phyloP scores from a whole-genome alignment of 1,140 invertebrate species.

The Drosophila lowei region DNA sequence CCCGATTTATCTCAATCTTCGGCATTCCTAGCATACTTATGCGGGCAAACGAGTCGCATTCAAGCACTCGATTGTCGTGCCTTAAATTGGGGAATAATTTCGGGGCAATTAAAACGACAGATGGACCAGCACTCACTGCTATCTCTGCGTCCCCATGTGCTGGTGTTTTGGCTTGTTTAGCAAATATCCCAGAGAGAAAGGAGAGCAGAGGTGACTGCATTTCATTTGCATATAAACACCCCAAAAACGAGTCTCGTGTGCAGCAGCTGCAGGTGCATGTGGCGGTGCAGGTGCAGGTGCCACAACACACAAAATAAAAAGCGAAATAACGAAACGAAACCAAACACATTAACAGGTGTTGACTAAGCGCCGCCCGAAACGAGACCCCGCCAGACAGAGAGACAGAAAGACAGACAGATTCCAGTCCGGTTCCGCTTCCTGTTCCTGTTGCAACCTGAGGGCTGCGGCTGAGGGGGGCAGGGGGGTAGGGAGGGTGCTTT shows the following conservation, averaged over 20 bases:
- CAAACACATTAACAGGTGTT: slow-evolving; percentile 77
- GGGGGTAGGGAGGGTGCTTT: background rate
- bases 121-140: slow-evolving; percentile 7
- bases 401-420: slow-evolving; percentile 13
- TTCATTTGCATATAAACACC: slow-evolving; percentile 71
- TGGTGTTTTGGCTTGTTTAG: slow-evolving; percentile 41
- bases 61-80: background rate
- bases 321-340: slow-evolving; percentile 22
- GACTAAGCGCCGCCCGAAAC: slow-evolving; percentile 59
- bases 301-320: slow-evolving; percentile 21
- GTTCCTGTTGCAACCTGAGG: background rate
- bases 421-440: background rate
- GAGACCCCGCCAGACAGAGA: background rate
- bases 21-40: slow-evolving; percentile 26
- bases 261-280: slow-evolving; percentile 15
- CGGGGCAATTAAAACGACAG: slow-evolving; percentile 20
- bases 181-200: slow-evolving; percentile 53
- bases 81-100: slow-evolving; percentile 19
- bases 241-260: slow-evolving; percentile 11
- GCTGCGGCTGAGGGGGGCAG: no score
- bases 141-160: slow-evolving; percentile 61
- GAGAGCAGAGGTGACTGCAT: slow-evolving; percentile 44
- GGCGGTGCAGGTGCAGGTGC: no score
- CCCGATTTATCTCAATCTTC: slow-evolving; percentile 26
- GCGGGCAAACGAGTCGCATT: background rate